Evolutionary conservation across 1,140 invertebrate species (phyloP).

Genomic region (Drosophila virilis): DNA sequence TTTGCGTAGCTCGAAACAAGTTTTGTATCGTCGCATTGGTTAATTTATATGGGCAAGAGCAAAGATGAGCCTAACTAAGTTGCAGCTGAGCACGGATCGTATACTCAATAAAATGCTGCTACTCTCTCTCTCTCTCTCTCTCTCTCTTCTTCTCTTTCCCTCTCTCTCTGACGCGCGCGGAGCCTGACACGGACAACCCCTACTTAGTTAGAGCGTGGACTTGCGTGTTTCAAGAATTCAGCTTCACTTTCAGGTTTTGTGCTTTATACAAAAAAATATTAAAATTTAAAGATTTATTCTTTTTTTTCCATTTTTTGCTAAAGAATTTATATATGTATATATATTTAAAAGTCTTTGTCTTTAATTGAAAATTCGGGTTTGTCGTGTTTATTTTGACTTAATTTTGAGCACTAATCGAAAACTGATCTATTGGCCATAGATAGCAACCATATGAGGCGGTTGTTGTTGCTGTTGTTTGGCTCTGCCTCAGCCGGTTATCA

Average conservation of each 20-base stretch:
- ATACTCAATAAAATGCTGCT: slow-evolving; percentile 66
- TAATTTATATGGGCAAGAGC: slow-evolving; percentile 78
- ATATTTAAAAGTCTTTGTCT: slow-evolving; percentile 41
- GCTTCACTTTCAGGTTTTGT: slow-evolving; percentile 70
- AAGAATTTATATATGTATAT: slow-evolving; percentile 12
- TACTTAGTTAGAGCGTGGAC: slow-evolving; percentile 16
- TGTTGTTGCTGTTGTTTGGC: slow-evolving; percentile 34
- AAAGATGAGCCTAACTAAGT: slow-evolving; percentile 60
- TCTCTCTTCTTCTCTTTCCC: neutral
- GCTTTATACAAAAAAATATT: slow-evolving; percentile 36
- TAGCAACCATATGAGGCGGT: slow-evolving; percentile 32
- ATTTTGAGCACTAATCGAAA: slow-evolving; percentile 67
- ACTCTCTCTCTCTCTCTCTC: slow-evolving; percentile 18
- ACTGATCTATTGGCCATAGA: slow-evolving; percentile 70
- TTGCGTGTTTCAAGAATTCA: slow-evolving; percentile 76
- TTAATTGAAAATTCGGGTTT: slow-evolving; percentile 83
- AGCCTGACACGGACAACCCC: slow-evolving; percentile 28
- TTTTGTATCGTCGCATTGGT: slow-evolving; percentile 57
- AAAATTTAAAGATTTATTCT: slow-evolving; percentile 70
- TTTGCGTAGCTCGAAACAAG: slow-evolving; percentile 45
- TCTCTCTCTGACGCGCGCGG: neutral
- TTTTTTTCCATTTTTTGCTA: slow-evolving; percentile 42
- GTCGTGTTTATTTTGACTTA: slow-evolving; percentile 78
- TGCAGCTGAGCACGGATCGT: slow-evolving; percentile 53
- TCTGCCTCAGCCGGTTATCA: slow-evolving; percentile 29